phyloP scores from a whole-genome alignment of 1,140 invertebrate genomes.

The Condylostylus longicornis region DNA sequence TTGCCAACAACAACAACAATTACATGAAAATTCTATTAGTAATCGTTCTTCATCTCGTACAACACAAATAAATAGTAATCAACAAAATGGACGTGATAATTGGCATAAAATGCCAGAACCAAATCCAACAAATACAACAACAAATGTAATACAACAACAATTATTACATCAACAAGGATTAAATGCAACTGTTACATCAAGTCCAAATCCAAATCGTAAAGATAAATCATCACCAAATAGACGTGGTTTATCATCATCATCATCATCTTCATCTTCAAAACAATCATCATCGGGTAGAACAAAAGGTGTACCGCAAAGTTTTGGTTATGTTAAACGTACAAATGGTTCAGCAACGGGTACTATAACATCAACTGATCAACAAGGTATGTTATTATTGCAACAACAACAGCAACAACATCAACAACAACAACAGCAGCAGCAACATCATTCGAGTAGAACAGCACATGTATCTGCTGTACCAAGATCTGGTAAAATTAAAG shows the following conservation, averaged over 20 bases:
- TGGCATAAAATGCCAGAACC: constrained; percentile 29
- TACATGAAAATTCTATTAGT: too few species aligned
- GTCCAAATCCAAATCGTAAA: constrained; percentile 7
- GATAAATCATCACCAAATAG: constrained; percentile 9
- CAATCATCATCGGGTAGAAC: constrained; percentile 39
- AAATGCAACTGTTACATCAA: not conserved
- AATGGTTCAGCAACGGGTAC: constrained; percentile 39
- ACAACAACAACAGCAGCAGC: constrained; percentile 19
- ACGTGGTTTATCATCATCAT: constrained; percentile 12
- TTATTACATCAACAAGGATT: constrained; percentile 16
- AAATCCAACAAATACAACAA: constrained; percentile 26
- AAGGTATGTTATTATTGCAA: constrained; percentile 29
- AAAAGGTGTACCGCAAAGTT: constrained; percentile 58
- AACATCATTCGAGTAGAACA: constrained; percentile 40
- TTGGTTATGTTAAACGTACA: constrained; percentile 66
- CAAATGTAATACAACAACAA: constrained; percentile 23
- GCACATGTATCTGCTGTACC: constrained; percentile 72
- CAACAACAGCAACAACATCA: constrained; percentile 5
- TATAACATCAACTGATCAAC: constrained; percentile 34
- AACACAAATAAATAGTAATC: too few species aligned
- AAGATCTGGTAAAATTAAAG: constrained; percentile 67
- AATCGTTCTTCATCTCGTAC: constrained; percentile 18
- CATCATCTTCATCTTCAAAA: constrained; percentile 30
- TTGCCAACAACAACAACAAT: constrained; percentile 18
- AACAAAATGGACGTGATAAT: constrained; percentile 30